A percentile compares a stretch with the other conserved stretches of the same genome.
These are phyloP conservation scores for Spinus olivaceus DNA, from an alignment of 2,797 vertebrate genomes.

Conservation along the genomic window DNA sequence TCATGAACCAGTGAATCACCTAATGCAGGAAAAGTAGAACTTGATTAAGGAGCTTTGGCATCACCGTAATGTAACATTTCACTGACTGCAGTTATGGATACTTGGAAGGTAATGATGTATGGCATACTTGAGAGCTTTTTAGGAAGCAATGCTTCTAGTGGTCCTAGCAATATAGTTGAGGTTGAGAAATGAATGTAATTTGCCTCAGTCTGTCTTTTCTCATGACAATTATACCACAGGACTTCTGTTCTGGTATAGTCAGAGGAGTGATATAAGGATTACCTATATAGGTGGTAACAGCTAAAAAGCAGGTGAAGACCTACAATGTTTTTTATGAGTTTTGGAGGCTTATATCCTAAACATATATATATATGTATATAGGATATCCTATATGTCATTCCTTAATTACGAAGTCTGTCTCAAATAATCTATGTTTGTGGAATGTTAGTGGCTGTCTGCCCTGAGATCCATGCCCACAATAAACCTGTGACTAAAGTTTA, in stretches of 20 bases:
- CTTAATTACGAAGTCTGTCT: neutral
- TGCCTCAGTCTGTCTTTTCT: neutral
- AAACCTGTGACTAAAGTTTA: neutral
- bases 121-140: neutral
- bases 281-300: neutral
- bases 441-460: neutral
- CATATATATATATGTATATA: neutral
- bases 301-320: neutral
- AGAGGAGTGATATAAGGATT: neutral
- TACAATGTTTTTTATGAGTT: neutral
- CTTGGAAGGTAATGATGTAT: neutral
- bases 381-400: neutral
- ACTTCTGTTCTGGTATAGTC: neutral
- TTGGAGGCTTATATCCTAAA: neutral
- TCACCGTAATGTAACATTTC: neutral
- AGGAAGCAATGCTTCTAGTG: neutral
- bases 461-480: neutral
- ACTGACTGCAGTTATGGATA: neutral
- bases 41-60: slow-evolving; percentile 8
- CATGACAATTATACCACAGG: neutral
- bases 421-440: neutral
- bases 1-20: neutral
- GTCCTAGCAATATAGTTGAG: neutral
- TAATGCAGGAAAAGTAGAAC: neutral
- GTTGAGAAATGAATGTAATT: neutral